phyloP scores from a whole-genome alignment of 1,140 invertebrate genomes.

The Drosophila virilis region DNA sequence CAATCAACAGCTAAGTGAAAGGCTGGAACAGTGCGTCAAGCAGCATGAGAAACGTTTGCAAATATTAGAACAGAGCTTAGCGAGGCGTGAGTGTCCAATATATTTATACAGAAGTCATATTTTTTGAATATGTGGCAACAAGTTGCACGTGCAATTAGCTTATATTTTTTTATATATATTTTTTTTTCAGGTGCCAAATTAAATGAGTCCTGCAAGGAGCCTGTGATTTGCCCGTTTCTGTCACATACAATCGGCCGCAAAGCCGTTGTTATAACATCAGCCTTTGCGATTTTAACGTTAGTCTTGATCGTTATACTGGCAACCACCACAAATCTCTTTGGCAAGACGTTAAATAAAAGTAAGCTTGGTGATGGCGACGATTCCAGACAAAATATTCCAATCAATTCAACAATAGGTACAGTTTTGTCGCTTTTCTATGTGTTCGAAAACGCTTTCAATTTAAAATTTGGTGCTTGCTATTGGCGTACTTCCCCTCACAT shows the following conservation, averaged over 20 bases:
- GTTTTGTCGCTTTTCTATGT: slow-evolving; percentile 57
- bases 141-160: too few relatives aligned
- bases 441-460: slow-evolving; percentile 33
- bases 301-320: slow-evolving; percentile 57
- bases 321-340: slow-evolving; percentile 65
- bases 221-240: slow-evolving; percentile 59
- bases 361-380: slow-evolving; percentile 83
- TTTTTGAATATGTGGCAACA: too few relatives aligned
- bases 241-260: slow-evolving; percentile 60
- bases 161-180: too few relatives aligned
- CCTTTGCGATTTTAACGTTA: slow-evolving; percentile 56
- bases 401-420: slow-evolving; percentile 84
- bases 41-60: slow-evolving; percentile 64
- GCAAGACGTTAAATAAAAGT: slow-evolving; percentile 72
- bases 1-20: slow-evolving; percentile 18
- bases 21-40: slow-evolving; percentile 40
- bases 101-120: not conserved
- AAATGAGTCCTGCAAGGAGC: slow-evolving; percentile 37
- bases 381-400: slow-evolving; percentile 83
- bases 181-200: slow-evolving; percentile 48
- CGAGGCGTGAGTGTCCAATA: slow-evolving; percentile 32
- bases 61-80: slow-evolving; percentile 42
- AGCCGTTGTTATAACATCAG: slow-evolving; percentile 60
- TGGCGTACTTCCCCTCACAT: slow-evolving; percentile 18
- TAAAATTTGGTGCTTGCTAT: slow-evolving; percentile 31